These are phyloP conservation scores for Cephus nigrinus DNA, from an alignment of 2,888 invertebrate genomes.

Conservation along the genomic window DNA sequence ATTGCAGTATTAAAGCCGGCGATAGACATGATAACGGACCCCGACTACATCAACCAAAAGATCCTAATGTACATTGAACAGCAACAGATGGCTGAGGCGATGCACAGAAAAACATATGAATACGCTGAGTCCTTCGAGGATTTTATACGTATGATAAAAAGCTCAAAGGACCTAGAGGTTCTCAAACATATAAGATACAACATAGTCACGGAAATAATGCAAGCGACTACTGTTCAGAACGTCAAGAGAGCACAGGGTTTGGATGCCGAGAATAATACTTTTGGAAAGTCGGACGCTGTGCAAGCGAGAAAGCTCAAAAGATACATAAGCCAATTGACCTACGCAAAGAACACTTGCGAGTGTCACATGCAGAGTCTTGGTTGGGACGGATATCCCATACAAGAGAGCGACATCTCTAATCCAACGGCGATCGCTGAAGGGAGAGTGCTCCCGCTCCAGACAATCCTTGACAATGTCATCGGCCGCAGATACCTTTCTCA, in stretches of 20 bases:
- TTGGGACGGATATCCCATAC: slow-evolving; percentile 75
- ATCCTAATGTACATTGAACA: slow-evolving; percentile 86
- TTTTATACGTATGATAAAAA: slow-evolving; percentile 85
- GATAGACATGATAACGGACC: slow-evolving; percentile 86
- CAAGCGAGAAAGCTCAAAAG: slow-evolving; percentile 85
- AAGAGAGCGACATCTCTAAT: slow-evolving; percentile 53
- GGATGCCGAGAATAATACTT: slow-evolving; percentile 71
- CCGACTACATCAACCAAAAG: slow-evolving; percentile 91
- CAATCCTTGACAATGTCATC: slow-evolving; percentile 81
- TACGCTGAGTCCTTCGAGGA: slow-evolving; percentile 92
- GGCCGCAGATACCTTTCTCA: slow-evolving; percentile 84
- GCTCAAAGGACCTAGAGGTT: slow-evolving; percentile 83
- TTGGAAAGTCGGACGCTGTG: slow-evolving; percentile 79
- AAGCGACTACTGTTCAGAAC: slow-evolving; percentile 91
- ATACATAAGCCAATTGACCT: slow-evolving; percentile 84
- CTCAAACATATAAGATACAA: slow-evolving; percentile 87
- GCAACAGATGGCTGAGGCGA: slow-evolving; percentile 80
- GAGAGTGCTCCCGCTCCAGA: slow-evolving; percentile 74
- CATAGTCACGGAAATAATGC: slow-evolving; percentile 93
- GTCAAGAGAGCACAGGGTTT: slow-evolving; percentile 87
- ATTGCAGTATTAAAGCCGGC: slow-evolving; percentile 82
- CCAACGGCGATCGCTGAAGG: slow-evolving; percentile 46
- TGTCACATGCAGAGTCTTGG: slow-evolving; percentile 79
- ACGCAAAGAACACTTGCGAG: slow-evolving; percentile 86
- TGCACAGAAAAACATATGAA: slow-evolving; percentile 85